Conservation (phyloP, 35 echinoderm and acorn worm species). For the Apostichopus parvimensis region DNA sequence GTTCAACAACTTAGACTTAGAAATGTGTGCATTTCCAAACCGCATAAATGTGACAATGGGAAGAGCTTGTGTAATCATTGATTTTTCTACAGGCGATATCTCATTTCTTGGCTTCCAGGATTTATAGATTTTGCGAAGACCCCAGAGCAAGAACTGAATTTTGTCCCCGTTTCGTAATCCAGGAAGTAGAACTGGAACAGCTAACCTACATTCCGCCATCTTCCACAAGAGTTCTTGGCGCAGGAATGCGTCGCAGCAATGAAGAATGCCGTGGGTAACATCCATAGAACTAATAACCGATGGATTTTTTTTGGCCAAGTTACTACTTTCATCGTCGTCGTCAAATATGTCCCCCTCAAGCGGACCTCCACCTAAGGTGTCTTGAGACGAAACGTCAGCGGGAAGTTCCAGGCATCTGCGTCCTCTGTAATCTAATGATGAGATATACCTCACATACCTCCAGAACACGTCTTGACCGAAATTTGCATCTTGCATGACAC, state of each 20-base stretch:
- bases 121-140: slow-evolving; percentile 45
- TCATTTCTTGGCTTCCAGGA: background rate
- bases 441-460: background rate
- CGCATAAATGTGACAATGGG: slow-evolving; percentile 36
- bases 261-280: slow-evolving; percentile 23
- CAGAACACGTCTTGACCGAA: background rate
- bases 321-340: background rate
- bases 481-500: background rate
- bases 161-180: background rate
- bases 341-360: background rate
- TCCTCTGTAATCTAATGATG: background rate
- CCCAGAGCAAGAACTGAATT: background rate
- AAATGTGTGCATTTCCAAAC: background rate
- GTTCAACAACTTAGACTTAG: slow-evolving; percentile 35
- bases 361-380: background rate
- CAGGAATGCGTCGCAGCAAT: slow-evolving; percentile 29
- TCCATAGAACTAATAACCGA: slow-evolving; percentile 20
- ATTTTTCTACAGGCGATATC: background rate
- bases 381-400: background rate
- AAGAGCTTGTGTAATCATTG: slow-evolving; percentile 1
- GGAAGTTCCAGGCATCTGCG: background rate
- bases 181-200: slow-evolving; percentile 38
- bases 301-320: background rate
- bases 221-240: background rate
- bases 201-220: slow-evolving; percentile 39